A percentile compares a stretch with the other conserved stretches of the same genome.
Conservation (phyloP, 1,140 invertebrate species). For the Cecropterus lyciades region DNA sequence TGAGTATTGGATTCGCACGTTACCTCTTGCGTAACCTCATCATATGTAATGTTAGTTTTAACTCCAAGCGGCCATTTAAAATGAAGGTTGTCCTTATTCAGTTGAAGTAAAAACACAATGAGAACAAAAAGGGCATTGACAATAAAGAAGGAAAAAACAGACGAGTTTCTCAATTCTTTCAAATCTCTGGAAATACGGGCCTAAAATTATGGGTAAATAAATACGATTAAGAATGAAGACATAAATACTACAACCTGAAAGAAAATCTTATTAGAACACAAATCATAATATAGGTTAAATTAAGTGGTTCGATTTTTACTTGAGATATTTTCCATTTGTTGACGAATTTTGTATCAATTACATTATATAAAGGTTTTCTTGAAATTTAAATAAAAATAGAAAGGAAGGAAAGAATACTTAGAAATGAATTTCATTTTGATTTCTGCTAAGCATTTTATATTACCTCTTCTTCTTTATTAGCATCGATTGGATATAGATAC, state of each 20-base stretch:
- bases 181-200: conserved; percentile 95
- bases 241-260: conserved; percentile 46
- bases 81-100: conserved; percentile 97
- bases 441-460: conserved; percentile 20
- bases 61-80: conserved; percentile 97
- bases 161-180: conserved; percentile 96
- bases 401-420: too few relatives aligned
- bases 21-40: conserved; percentile 95
- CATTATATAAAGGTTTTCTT: too few relatives aligned
- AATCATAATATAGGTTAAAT: not conserved
- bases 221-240: conserved; percentile 9
- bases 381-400: too few relatives aligned
- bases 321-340: not conserved
- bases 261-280: conserved; percentile 44
- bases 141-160: conserved; percentile 99
- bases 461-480: conserved; percentile 96
- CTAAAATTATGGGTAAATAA: conserved; percentile 86
- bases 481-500: conserved; percentile 97
- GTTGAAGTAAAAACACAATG: conserved; percentile 98
- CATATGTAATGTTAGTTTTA: conserved; percentile 96
- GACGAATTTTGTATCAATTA: not conserved
- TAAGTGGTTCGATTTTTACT: not conserved
- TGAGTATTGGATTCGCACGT: conserved; percentile 77
- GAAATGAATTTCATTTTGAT: too few relatives aligned
- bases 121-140: conserved; percentile 98